A percentile compares a stretch with the other conserved stretches of the same genome.
Conservation (phyloP, 2,888 invertebrate species). For the Pilophorus perplexus region DNA sequence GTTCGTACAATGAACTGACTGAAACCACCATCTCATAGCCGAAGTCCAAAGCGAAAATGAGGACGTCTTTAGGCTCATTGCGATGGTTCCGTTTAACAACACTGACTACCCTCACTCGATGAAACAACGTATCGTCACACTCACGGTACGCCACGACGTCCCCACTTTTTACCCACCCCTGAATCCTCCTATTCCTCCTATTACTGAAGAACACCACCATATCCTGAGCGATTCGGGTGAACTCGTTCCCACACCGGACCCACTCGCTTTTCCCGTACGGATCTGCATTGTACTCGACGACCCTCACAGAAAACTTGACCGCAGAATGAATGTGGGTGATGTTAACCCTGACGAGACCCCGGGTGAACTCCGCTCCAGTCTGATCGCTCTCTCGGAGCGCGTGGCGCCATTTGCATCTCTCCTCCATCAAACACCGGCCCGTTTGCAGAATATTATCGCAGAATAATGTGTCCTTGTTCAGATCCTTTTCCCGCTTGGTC, state of each 20-base stretch:
- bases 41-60: constrained; percentile 62
- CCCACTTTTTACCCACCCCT: constrained; percentile 54
- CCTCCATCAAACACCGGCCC: too few species aligned
- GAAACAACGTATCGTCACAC: constrained; percentile 54
- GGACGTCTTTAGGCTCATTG: constrained; percentile 50
- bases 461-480: too few species aligned
- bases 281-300: constrained; percentile 51
- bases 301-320: constrained; percentile 61
- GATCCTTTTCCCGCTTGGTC: too few species aligned
- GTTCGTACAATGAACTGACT: constrained; percentile 51
- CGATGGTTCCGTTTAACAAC: constrained; percentile 52
- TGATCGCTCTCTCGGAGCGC: too few species aligned
- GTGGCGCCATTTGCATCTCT: too few species aligned
- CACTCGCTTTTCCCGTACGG: constrained; percentile 4
- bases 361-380: too few species aligned
- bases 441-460: too few species aligned
- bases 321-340: constrained; percentile 61
- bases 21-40: constrained; percentile 52
- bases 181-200: constrained; percentile 27
- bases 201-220: too few species aligned
- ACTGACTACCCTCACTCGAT: constrained; percentile 59
- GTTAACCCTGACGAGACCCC: constrained; percentile 60
- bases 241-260: not conserved
- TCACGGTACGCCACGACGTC: constrained; percentile 60
- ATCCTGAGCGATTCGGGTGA: not conserved